phyloP scores from a whole-genome alignment of 1,140 invertebrate species.

The Zaprionus ghesquierei region DNA sequence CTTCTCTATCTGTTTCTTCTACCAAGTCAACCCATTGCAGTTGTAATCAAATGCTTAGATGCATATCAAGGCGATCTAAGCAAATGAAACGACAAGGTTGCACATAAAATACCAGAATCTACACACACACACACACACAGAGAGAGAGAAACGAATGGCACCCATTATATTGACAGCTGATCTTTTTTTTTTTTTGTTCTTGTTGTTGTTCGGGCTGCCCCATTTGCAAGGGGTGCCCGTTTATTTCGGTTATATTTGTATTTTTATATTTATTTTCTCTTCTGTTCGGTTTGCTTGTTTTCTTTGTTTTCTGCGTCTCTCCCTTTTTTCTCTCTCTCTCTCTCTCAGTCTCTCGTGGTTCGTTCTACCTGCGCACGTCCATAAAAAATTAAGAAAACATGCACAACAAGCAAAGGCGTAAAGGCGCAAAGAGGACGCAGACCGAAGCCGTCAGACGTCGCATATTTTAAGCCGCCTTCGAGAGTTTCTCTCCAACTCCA shows the following conservation, averaged over 20 bases:
- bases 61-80: slow-evolving; percentile 70
- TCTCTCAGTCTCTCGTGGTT: background rate
- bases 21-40: background rate
- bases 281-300: slow-evolving; percentile 28
- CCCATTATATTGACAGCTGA: slow-evolving; percentile 73
- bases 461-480: slow-evolving; percentile 64
- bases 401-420: slow-evolving; percentile 45
- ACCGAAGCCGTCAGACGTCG: slow-evolving; percentile 43
- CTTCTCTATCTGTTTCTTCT: background rate
- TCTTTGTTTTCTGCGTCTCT: slow-evolving; percentile 9
- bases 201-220: slow-evolving; percentile 43
- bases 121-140: background rate
- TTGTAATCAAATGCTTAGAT: slow-evolving; percentile 61
- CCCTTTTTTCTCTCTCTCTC: background rate
- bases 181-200: no score
- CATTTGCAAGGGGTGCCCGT: slow-evolving; percentile 52
- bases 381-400: slow-evolving; percentile 75
- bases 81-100: slow-evolving; percentile 60
- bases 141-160: slow-evolving; percentile 15
- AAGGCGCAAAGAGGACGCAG: slow-evolving; percentile 31
- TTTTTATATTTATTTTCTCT: slow-evolving; percentile 44
- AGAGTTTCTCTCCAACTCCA: slow-evolving; percentile 12
- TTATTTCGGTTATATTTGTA: slow-evolving; percentile 12
- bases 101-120: slow-evolving; percentile 13
- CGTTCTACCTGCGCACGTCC: slow-evolving; percentile 63